A percentile compares a stretch with the other conserved stretches of the same genome.
phyloP scores from a whole-genome alignment of 1,140 invertebrate species.

The Procambarus clarkii region DNA sequence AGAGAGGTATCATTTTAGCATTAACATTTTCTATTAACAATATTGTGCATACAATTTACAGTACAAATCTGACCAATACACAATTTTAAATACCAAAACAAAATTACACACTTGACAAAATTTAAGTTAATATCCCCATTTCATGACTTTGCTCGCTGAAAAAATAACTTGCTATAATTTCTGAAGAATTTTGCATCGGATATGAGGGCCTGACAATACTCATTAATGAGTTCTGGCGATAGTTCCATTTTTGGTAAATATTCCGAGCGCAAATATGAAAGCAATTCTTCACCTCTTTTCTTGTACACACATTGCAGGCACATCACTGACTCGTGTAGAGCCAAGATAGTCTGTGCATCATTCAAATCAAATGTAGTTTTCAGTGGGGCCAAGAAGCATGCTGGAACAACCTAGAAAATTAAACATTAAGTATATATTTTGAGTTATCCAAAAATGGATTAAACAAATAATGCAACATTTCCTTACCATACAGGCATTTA shows the following conservation, averaged over 20 bases:
- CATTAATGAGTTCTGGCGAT: slow-evolving; percentile 75
- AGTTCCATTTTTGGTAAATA: slow-evolving; percentile 77
- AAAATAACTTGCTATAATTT: slow-evolving; percentile 77
- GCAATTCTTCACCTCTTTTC: slow-evolving; percentile 77
- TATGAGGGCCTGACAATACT: slow-evolving; percentile 78
- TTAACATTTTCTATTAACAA: background rate
- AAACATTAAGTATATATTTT: background rate
- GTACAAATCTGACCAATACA: background rate
- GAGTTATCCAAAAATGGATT: no score
- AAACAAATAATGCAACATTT: no score
- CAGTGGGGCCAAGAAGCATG: slow-evolving; percentile 79
- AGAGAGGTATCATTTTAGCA: slow-evolving; percentile 33
- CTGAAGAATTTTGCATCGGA: slow-evolving; percentile 78
- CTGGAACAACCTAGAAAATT: slow-evolving; percentile 77
- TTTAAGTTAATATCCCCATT: slow-evolving; percentile 1
- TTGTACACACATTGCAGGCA: slow-evolving; percentile 77
- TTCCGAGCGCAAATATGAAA: slow-evolving; percentile 76
- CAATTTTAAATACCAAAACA: slow-evolving; percentile 1
- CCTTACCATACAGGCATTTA: no score
- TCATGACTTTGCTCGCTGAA: slow-evolving; percentile 72
- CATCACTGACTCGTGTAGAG: slow-evolving; percentile 76
- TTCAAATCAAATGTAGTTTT: slow-evolving; percentile 79
- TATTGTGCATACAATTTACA: background rate
- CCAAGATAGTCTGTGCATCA: slow-evolving; percentile 79
- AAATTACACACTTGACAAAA: background rate